Percentiles rank a stretch among this genome's conserved stretches.
phyloP scores from a whole-genome alignment of 2,113 vertebrate genomes.

The Gavialis gangeticus region DNA sequence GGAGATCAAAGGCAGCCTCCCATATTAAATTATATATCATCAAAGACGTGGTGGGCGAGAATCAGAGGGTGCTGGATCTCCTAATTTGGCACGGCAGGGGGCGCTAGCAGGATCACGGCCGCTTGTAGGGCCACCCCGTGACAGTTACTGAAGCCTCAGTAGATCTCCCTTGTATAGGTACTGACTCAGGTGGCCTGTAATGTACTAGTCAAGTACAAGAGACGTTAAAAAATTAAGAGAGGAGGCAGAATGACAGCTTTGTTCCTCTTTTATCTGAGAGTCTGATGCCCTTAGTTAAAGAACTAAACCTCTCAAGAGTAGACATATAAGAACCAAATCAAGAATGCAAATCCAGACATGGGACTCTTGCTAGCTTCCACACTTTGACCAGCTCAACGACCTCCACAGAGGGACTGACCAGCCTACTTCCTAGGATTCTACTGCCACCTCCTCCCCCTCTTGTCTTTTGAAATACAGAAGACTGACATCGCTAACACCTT shows the following conservation, averaged over 20 bases:
- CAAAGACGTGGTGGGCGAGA: too few relatives aligned
- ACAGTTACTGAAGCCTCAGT: background rate
- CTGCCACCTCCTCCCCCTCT: background rate
- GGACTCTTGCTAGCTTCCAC: background rate
- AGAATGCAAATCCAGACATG: background rate
- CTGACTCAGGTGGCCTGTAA: background rate
- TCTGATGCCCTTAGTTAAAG: background rate
- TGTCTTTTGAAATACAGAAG: background rate
- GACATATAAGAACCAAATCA: background rate
- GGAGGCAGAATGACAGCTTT: background rate
- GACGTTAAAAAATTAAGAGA: background rate
- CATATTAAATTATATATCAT: too few relatives aligned
- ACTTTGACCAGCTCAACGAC: background rate
- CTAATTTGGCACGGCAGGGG: too few relatives aligned
- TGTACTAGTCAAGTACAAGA: background rate
- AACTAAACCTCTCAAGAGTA: background rate
- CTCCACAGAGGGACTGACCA: background rate
- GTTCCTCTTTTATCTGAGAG: background rate
- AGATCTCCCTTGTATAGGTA: accelerated
- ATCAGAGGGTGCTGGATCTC: too few relatives aligned
- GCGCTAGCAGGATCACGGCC: too few relatives aligned
- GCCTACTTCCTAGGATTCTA: background rate
- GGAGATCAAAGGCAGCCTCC: too few relatives aligned
- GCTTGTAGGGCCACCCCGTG: too few relatives aligned
- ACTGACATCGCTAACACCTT: background rate